phyloP scores from a whole-genome alignment of 2,797 vertebrate species.

The Triplophysa bombifrons region DNA sequence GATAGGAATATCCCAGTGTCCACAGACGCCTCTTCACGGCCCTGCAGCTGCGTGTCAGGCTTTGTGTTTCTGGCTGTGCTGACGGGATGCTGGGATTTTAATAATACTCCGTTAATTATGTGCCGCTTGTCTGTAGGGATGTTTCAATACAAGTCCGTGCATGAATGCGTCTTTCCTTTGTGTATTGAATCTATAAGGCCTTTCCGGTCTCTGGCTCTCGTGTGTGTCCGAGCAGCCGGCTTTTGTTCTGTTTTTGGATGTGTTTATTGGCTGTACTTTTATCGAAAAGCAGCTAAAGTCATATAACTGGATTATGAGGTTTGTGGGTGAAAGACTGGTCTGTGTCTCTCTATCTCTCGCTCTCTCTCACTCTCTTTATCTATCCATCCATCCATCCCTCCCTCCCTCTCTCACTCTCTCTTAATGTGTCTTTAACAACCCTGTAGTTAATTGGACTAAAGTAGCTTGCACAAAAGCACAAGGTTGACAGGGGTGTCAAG shows the following conservation, averaged over 20 bases:
- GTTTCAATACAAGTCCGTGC: slow-evolving; percentile 31
- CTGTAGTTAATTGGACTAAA: neutral
- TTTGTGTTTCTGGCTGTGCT: slow-evolving; percentile 47
- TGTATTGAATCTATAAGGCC: neutral
- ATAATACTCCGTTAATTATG: slow-evolving; percentile 71
- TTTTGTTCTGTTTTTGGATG: slow-evolving; percentile 10
- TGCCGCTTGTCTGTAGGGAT: slow-evolving; percentile 33
- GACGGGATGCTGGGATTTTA: slow-evolving; percentile 68
- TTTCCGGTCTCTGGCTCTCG: neutral
- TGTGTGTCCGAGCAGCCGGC: neutral
- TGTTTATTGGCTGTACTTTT: slow-evolving; percentile 62
- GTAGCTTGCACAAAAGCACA: neutral
- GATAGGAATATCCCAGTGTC: slow-evolving; percentile 65
- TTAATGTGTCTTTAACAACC: neutral
- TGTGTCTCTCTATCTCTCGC: no score
- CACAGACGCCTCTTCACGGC: slow-evolving; percentile 1
- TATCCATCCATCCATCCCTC: neutral
- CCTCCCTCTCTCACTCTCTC: no score
- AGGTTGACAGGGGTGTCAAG: neutral
- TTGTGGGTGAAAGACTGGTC: slow-evolving; percentile 11
- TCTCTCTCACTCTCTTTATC: neutral
- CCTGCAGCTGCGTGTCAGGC: slow-evolving; percentile 59
- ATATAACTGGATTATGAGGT: slow-evolving; percentile 78
- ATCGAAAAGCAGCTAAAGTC: slow-evolving; percentile 80
- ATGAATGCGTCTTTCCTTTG: slow-evolving; percentile 35